Conservation (phyloP, 2,888 invertebrate species). For the Epistrophella euchroma region DNA sequence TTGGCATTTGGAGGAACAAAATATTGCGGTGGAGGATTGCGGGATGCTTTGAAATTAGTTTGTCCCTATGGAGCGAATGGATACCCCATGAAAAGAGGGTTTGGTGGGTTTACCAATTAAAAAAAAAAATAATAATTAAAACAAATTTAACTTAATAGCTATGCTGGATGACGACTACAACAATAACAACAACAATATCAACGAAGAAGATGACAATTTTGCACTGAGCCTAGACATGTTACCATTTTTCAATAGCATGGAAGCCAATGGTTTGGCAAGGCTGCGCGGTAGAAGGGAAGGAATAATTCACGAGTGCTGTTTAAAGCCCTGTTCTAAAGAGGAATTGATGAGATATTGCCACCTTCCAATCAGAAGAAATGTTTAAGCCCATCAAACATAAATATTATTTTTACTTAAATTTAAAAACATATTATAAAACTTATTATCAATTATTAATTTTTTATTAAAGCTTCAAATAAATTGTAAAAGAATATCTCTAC, state of each 20-base stretch:
- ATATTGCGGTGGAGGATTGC: slow-evolving; percentile 8
- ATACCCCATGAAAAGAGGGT: slow-evolving; percentile 9
- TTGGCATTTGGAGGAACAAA: slow-evolving; percentile 13
- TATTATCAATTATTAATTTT: too few relatives aligned
- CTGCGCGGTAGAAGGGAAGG: slow-evolving; percentile 9
- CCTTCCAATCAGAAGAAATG: neutral
- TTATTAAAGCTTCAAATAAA: too few relatives aligned
- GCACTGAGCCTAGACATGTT: neutral
- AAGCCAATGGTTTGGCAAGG: neutral
- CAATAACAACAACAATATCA: neutral
- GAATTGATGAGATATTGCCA: slow-evolving; percentile 23
- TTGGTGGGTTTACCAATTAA: neutral
- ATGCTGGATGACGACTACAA: slow-evolving; percentile 2
- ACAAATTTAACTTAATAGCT: neutral
- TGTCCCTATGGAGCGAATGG: slow-evolving; percentile 9
- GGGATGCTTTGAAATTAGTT: slow-evolving; percentile 5
- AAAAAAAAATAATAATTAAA: neutral
- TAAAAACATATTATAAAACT: too few relatives aligned
- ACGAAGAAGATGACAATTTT: slow-evolving; percentile 1
- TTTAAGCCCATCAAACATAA: neutral
- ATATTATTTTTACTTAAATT: too few relatives aligned
- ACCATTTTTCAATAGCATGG: slow-evolving; percentile 13
- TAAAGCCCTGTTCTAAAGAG: neutral
- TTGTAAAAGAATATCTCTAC: too few relatives aligned
- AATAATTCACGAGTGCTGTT: slow-evolving; percentile 17